Evolutionary conservation across 2,797 vertebrate genomes (phyloP), one percentile per base, ranked within the genome.

Genomic region (Propithecus perrieri): DNA sequence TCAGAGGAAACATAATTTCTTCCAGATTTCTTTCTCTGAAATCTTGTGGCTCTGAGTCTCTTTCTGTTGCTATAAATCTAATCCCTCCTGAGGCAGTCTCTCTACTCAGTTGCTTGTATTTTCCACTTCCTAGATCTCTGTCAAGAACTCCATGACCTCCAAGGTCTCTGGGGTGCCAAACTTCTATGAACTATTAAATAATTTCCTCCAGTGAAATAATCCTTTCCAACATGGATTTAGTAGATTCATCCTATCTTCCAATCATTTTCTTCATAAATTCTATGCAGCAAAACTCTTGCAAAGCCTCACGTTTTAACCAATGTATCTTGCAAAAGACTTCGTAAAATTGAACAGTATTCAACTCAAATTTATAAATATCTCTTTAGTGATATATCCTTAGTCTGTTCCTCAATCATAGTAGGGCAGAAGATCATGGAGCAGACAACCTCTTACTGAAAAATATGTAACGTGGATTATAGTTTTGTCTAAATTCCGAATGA

Each of bases 21-120:
- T 91, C 61, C n/a, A 65, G 10, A 1, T 97, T 96, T 79, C 46
- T 75, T 84, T 86, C 59, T 50, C 63, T 71, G 26, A 71, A 88
- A 89, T 79, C n/a, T 59, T 85, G 15, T 74, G 53, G 35, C n/a
- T 90, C 65, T 69, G 18, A 78, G 22, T 88, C n/a, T 92, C 46
- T 85, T 91, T 89, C 35, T n/a, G 10, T 26, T 67, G 6, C 26
- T 89, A 4, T 91, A 74, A 88, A 59, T 65, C 7, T 59, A 89
- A 91, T 50, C 69, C 41, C 86, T 91, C 38, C 11, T 22, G 18
- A 59, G 22, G 33, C 69, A 69, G 5, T 18, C 33, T 86, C 17
- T 92, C 43, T 69, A 26, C 3, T 85, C 22, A 85, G 26, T 1
- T 6, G 6, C 26, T 74, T 85, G 1, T 83, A 38, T 61, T 81